These are phyloP conservation scores for Streptopelia turtur DNA, from an alignment of 2,797 vertebrate genomes.

Conservation along the genomic window DNA sequence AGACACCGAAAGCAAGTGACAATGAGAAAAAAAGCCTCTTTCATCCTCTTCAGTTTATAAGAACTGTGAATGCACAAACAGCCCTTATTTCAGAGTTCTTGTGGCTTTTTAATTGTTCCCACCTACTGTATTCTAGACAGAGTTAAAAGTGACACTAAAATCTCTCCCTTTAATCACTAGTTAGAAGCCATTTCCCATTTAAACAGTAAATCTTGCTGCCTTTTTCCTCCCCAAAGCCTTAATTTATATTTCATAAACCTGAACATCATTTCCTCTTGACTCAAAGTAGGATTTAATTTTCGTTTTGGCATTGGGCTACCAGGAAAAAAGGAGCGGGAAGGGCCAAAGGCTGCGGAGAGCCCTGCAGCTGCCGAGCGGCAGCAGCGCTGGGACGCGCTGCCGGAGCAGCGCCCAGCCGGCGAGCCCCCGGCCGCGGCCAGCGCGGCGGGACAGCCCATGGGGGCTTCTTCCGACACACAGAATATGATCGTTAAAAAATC, in stretches of 20 bases:
- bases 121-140: constrained; percentile 70
- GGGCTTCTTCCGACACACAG: background rate
- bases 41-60: constrained; percentile 77
- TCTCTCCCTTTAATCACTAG: constrained; percentile 71
- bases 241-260: constrained; percentile 64
- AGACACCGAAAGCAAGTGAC: constrained; percentile 81
- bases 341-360: constrained; percentile 52
- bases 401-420: background rate
- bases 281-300: background rate
- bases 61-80: constrained; percentile 78
- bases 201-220: constrained; percentile 67
- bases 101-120: constrained; percentile 78
- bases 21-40: constrained; percentile 78
- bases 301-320: constrained; percentile 54
- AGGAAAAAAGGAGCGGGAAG: constrained; percentile 41
- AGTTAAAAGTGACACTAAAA: constrained; percentile 76
- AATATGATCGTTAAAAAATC: background rate
- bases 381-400: background rate
- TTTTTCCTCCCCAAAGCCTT: constrained; percentile 71
- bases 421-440: background rate
- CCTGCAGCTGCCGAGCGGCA: background rate
- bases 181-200: constrained; percentile 55
- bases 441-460: background rate
- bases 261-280: background rate
- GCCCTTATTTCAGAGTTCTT: constrained; percentile 77